These are phyloP conservation scores for Peromyscus leucopus DNA, from an alignment of 2,113 vertebrate genomes.

Conservation along the genomic window DNA sequence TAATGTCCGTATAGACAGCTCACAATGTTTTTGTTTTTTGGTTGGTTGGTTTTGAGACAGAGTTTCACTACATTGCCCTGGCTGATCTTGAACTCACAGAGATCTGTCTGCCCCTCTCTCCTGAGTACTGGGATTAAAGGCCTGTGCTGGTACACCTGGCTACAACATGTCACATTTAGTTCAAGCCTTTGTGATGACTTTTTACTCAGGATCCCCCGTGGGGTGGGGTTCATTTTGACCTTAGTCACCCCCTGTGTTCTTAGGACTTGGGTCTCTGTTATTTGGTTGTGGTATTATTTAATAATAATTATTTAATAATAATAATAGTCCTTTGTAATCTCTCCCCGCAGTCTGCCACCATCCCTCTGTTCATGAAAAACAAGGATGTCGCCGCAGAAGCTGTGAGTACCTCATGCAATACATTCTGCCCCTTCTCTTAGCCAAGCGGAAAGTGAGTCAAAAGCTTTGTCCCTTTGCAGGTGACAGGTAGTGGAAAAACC, in stretches of 20 bases:
- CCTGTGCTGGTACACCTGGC: not conserved
- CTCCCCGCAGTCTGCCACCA: conserved; percentile 92
- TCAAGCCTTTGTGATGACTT: not conserved
- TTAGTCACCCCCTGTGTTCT: not conserved
- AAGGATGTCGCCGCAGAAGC: conserved; percentile 98
- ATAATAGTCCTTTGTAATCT: not conserved
- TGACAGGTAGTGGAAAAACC: conserved; percentile 98
- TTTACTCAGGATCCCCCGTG: accelerated
- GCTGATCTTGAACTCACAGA: not conserved
- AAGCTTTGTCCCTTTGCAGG: conserved; percentile 82
- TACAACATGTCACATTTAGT: not conserved
- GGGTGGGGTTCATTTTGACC: not conserved
- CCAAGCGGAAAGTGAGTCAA: accelerated
- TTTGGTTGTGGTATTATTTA: not conserved
- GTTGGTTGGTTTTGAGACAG: not conserved
- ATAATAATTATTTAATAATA: not conserved
- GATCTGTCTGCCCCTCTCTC: not conserved
- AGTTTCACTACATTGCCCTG: not conserved
- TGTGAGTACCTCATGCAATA: conserved; percentile 86
- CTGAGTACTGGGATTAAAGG: not conserved
- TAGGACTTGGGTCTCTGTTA: not conserved
- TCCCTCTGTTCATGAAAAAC: conserved; percentile 97
- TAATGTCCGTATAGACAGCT: not conserved
- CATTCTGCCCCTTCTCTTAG: accelerated
- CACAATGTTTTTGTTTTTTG: not conserved